phyloP scores from a whole-genome alignment of 2,113 vertebrate genomes.

The Cathartes aura region DNA sequence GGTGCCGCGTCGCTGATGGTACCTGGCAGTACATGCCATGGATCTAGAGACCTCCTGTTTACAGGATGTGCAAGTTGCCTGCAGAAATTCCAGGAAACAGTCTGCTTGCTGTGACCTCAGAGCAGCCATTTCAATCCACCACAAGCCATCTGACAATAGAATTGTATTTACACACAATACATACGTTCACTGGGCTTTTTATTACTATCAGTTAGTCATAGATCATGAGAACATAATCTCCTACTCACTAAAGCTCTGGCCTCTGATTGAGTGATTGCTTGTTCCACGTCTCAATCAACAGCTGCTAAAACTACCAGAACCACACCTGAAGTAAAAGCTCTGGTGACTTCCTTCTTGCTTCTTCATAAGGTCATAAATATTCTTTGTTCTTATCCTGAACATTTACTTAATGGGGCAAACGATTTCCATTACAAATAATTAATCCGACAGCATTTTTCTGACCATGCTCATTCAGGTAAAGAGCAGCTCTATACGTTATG shows the following conservation, averaged over 20 bases:
- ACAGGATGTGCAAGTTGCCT: constrained; percentile 34
- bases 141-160: background rate
- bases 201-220: background rate
- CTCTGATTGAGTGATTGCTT: background rate
- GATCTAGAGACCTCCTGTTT: constrained; percentile 6
- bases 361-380: background rate
- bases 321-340: background rate
- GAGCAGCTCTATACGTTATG: background rate
- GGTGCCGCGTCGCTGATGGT: background rate
- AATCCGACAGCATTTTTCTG: background rate
- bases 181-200: background rate
- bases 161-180: background rate
- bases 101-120: constrained; percentile 21
- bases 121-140: constrained; percentile 2
- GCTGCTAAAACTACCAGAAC: background rate
- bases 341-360: background rate
- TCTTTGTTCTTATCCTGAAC: background rate
- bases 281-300: background rate
- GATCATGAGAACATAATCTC: background rate
- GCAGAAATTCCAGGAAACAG: constrained; percentile 45
- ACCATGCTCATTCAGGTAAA: background rate
- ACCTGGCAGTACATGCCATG: background rate
- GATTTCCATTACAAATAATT: background rate
- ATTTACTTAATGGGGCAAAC: background rate
- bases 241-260: background rate